A percentile compares a stretch with the other conserved stretches of the same genome.
Evolutionary conservation across 2,888 invertebrate species (phyloP).

Genomic region (Chymomyza fuscimana): DNA sequence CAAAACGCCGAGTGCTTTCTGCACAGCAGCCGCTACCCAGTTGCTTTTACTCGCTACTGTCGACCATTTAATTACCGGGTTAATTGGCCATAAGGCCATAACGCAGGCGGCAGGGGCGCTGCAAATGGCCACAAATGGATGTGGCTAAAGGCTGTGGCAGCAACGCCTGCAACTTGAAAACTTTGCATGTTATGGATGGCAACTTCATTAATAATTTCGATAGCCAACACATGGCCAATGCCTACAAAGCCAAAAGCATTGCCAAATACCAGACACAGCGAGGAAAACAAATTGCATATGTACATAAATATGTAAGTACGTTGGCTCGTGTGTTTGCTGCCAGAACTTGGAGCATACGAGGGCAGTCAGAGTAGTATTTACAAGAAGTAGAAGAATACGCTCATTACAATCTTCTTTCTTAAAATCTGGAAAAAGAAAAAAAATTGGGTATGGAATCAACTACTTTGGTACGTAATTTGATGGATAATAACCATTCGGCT

Average conservation of each 20-base stretch:
- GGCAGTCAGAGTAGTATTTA: too few relatives aligned
- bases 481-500: too few relatives aligned
- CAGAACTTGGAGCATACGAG: neutral
- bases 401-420: too few relatives aligned
- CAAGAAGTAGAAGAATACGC: too few relatives aligned
- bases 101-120: constrained; percentile 8
- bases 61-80: constrained; percentile 66
- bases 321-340: neutral
- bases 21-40: constrained; percentile 41
- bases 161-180: neutral
- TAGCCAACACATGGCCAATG: constrained; percentile 14
- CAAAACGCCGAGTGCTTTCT: constrained; percentile 62
- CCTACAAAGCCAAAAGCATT: neutral
- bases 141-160: constrained; percentile 1
- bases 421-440: too few relatives aligned
- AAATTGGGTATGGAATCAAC: too few relatives aligned
- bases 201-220: constrained; percentile 68
- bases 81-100: constrained; percentile 64
- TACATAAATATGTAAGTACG: neutral
- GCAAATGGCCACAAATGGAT: constrained; percentile 5
- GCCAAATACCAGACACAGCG: constrained; percentile 25
- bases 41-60: constrained; percentile 40
- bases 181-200: constrained; percentile 48
- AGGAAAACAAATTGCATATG: neutral
- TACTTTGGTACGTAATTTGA: too few relatives aligned